A percentile compares a stretch with the other conserved stretches of the same genome.
Evolutionary conservation across 2,888 invertebrate species (phyloP).

Genomic region (Malthinus flaveolus): DNA sequence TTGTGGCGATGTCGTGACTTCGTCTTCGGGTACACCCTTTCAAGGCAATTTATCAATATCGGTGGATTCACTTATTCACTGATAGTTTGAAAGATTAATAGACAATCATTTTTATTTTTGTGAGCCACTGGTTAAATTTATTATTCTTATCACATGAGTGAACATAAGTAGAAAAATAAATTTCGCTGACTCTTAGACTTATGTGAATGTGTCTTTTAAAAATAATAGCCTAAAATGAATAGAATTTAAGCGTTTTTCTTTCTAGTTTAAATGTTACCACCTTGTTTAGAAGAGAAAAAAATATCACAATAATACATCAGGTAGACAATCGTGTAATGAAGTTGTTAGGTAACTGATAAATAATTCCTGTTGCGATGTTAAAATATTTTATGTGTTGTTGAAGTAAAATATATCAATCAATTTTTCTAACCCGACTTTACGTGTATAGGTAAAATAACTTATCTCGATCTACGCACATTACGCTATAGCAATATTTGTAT

Average conservation of each 20-base stretch:
- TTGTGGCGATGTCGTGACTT: slow-evolving; percentile 55
- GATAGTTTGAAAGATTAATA: slow-evolving; percentile 21
- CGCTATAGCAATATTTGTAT: slow-evolving; percentile 5
- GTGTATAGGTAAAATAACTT: slow-evolving; percentile 24
- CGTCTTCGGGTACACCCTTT: slow-evolving; percentile 42
- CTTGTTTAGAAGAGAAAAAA: slow-evolving; percentile 10
- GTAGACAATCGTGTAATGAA: slow-evolving; percentile 43
- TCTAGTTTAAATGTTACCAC: slow-evolving; percentile 32
- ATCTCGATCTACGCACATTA: slow-evolving; percentile 27
- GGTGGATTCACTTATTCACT: slow-evolving; percentile 51
- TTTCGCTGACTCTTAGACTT: not conserved
- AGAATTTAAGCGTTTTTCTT: slow-evolving; percentile 29
- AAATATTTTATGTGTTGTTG: slow-evolving; percentile 27
- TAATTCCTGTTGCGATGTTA: slow-evolving; percentile 25
- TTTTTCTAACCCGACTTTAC: slow-evolving; percentile 26
- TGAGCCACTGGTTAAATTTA: not conserved
- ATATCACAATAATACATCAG: slow-evolving; percentile 31
- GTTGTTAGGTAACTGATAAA: slow-evolving; percentile 15
- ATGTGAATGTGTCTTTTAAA: slow-evolving; percentile 1
- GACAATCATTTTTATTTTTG: slow-evolving; percentile 37
- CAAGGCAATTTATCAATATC: slow-evolving; percentile 52
- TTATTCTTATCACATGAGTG: not conserved
- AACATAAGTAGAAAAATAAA: not conserved
- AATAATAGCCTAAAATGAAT: not conserved
- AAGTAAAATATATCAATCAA: slow-evolving; percentile 27